Conservation (phyloP, 2,113 vertebrate genomes). For the Peromyscus leucopus region DNA sequence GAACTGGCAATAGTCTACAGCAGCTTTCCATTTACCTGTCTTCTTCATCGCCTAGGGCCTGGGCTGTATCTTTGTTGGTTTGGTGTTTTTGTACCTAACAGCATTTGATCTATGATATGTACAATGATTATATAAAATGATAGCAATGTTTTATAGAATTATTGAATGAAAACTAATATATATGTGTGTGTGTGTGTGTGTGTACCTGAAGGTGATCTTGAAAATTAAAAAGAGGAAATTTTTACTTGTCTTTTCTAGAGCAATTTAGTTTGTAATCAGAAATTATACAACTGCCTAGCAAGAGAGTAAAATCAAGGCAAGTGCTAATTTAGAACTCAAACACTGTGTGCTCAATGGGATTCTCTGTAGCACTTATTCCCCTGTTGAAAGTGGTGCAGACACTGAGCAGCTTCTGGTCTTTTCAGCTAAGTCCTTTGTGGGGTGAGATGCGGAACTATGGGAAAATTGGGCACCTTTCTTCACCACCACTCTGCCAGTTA, state of each 20-base stretch:
- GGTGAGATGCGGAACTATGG: accelerated
- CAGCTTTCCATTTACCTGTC: background rate
- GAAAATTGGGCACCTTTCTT: background rate
- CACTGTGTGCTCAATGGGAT: background rate
- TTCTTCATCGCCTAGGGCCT: background rate
- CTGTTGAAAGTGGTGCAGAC: background rate
- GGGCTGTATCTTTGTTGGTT: background rate
- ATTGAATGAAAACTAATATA: background rate
- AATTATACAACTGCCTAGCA: background rate
- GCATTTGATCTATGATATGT: background rate
- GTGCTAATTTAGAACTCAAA: background rate
- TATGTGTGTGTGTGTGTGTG: too few relatives aligned
- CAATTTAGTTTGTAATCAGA: background rate
- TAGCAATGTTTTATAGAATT: constrained; percentile 5
- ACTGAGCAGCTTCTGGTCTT: background rate
- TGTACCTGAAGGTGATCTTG: background rate
- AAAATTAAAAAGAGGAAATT: background rate
- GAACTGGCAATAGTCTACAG: background rate
- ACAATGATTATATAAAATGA: background rate
- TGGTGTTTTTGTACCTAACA: background rate
- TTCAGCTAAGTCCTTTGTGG: background rate
- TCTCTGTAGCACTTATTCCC: background rate
- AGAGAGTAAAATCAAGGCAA: background rate
- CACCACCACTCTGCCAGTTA: constrained; percentile 20
- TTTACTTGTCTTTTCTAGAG: background rate